These are phyloP conservation scores for Mythimna pallens DNA, from an alignment of 2,888 invertebrate genomes.

Conservation along the genomic window DNA sequence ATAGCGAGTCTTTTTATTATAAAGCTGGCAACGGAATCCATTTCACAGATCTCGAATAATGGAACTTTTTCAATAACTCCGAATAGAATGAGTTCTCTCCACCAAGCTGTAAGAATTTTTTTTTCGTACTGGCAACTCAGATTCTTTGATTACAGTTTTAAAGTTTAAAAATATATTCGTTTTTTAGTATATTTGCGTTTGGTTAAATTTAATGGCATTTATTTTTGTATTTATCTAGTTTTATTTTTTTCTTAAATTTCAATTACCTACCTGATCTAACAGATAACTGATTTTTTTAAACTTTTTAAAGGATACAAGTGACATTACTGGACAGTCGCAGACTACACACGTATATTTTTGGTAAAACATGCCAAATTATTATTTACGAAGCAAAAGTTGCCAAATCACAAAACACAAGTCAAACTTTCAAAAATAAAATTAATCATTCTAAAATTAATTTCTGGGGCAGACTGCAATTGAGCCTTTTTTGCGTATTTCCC, in stretches of 20 bases:
- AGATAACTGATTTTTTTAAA: not conserved
- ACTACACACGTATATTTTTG: not conserved
- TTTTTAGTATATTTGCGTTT: conserved; percentile 47
- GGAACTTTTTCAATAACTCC: conserved; percentile 83
- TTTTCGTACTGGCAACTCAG: conserved; percentile 59
- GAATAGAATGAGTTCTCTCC: conserved; percentile 70
- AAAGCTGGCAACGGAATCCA: conserved; percentile 50
- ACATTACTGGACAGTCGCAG: not conserved
- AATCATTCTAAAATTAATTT: conserved; percentile 67
- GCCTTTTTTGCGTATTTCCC: conserved; percentile 85
- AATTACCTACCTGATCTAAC: too few species aligned
- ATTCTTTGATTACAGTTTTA: conserved; percentile 72
- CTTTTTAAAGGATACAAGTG: not conserved
- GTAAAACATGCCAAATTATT: not conserved
- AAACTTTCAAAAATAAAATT: conserved; percentile 63
- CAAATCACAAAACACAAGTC: conserved; percentile 57
- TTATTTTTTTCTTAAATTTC: too few species aligned
- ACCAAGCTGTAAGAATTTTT: conserved; percentile 64
- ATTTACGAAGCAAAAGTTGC: conserved; percentile 20
- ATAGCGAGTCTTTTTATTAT: conserved; percentile 62
- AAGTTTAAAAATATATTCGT: conserved; percentile 65
- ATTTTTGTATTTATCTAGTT: too few species aligned
- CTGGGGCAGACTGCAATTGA: conserved; percentile 60
- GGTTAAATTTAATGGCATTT: not conserved
- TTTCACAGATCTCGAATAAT: conserved; percentile 72